phyloP scores from a whole-genome alignment of 1,140 invertebrate species.

The Mercenaria mercenaria region DNA sequence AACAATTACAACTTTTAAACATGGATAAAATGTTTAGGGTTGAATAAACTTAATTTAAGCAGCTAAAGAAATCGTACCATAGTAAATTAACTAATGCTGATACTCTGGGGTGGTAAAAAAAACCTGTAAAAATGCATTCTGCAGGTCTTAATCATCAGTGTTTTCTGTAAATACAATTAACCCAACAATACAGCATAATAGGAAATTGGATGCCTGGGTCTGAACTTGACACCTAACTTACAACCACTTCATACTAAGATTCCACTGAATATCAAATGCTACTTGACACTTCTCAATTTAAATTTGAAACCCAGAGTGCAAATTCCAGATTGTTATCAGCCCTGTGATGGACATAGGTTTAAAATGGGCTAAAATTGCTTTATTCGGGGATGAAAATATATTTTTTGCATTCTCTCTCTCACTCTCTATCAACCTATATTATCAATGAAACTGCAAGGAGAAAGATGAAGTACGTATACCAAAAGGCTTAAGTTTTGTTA shows the following conservation, averaged over 20 bases:
- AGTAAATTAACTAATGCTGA: too few species aligned
- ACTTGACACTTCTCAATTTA: constrained; percentile 3
- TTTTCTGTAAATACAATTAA: background rate
- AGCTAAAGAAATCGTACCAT: too few species aligned
- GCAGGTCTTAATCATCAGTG: background rate
- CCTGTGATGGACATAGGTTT: background rate
- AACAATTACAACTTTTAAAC: background rate
- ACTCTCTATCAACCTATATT: too few species aligned
- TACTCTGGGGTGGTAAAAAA: too few species aligned
- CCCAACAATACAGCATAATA: background rate
- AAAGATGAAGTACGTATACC: too few species aligned
- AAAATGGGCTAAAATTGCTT: background rate
- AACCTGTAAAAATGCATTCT: background rate
- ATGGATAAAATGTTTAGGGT: background rate
- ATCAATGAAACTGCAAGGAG: too few species aligned
- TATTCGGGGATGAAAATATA: too few species aligned
- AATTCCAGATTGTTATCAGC: background rate
- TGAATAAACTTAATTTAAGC: too few species aligned
- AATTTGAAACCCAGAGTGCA: background rate
- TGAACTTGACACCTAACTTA: background rate
- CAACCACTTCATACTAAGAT: background rate
- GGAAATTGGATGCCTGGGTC: background rate
- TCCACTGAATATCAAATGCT: background rate
- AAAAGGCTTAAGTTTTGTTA: too few species aligned
- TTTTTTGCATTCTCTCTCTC: too few species aligned